phyloP scores from a whole-genome alignment of 2,888 invertebrate species.

The Mimachlamys varia region DNA sequence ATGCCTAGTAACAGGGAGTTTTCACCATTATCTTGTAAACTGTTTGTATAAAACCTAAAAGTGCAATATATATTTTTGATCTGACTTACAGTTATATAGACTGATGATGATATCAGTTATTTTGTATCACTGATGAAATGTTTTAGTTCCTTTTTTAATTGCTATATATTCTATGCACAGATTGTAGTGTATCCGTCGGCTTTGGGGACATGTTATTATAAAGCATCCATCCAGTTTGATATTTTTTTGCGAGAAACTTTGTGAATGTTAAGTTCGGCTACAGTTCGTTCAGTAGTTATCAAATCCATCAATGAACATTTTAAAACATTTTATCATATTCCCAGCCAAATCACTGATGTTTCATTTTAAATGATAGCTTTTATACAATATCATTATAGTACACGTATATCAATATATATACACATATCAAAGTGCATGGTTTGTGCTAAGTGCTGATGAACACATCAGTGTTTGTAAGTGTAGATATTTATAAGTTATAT shows the following conservation, averaged over 20 bases:
- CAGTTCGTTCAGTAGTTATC: neutral
- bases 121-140: neutral
- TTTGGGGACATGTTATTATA: neutral
- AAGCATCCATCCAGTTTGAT: neutral
- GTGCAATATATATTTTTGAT: conserved; percentile 26
- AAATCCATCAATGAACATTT: neutral
- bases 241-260: neutral
- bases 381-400: neutral
- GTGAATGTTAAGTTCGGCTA: neutral
- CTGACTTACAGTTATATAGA: neutral
- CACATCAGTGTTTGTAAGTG: neutral
- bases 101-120: neutral
- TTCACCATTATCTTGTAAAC: neutral
- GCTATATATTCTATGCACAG: neutral
- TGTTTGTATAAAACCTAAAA: conserved; percentile 1
- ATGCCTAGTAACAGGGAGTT: neutral
- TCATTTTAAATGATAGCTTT: neutral
- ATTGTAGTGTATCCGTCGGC: neutral
- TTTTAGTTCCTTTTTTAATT: neutral
- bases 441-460: neutral
- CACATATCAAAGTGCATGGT: neutral
- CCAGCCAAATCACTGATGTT: neutral
- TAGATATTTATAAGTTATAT: too few relatives aligned
- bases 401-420: neutral
- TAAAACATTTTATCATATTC: neutral